Percentiles rank a stretch among this genome's conserved stretches.
These are phyloP conservation scores for Pandemis cinnamomeana DNA, from an alignment of 2,888 invertebrate species.

Conservation along the genomic window DNA sequence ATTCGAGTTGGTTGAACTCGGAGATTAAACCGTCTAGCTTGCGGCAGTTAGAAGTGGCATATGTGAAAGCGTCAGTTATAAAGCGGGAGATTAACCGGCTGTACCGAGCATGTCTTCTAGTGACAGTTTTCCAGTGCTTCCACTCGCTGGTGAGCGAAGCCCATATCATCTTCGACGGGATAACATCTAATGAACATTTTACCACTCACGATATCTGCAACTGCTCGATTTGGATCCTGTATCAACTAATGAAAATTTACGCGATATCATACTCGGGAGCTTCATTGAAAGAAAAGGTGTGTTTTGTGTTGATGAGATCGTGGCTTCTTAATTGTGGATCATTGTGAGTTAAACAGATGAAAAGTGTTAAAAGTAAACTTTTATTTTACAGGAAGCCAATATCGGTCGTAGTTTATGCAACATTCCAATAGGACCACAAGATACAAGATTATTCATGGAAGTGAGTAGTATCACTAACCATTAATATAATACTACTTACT, in stretches of 20 bases:
- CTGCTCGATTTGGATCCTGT: constrained; percentile 68
- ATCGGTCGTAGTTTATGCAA: constrained; percentile 25
- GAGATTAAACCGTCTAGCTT: constrained; percentile 52
- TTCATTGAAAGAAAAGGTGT: constrained; percentile 51
- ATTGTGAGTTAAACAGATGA: background rate
- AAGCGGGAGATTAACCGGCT: constrained; percentile 61
- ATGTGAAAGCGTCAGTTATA: constrained; percentile 59
- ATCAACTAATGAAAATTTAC: constrained; percentile 70
- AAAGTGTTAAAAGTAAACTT: background rate
- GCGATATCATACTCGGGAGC: constrained; percentile 62
- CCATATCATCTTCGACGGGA: constrained; percentile 69
- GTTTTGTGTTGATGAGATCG: too few relatives aligned
- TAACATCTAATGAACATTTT: constrained; percentile 52
- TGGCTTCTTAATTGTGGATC: background rate
- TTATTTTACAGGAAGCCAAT: constrained; percentile 10
- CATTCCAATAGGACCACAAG: background rate
- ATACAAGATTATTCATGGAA: constrained; percentile 19
- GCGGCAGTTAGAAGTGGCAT: constrained; percentile 61
- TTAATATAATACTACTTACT: too few relatives aligned
- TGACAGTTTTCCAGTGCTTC: constrained; percentile 67
- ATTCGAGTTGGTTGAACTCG: constrained; percentile 13
- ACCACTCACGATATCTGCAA: constrained; percentile 62
- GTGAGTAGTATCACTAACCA: constrained; percentile 5
- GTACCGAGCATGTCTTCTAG: constrained; percentile 66
- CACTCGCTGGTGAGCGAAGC: constrained; percentile 70